Evolutionary conservation across 1,140 invertebrate species (phyloP), one percentile per base, ranked within the genome.

Genomic region (Tachypleus tridentatus): DNA sequence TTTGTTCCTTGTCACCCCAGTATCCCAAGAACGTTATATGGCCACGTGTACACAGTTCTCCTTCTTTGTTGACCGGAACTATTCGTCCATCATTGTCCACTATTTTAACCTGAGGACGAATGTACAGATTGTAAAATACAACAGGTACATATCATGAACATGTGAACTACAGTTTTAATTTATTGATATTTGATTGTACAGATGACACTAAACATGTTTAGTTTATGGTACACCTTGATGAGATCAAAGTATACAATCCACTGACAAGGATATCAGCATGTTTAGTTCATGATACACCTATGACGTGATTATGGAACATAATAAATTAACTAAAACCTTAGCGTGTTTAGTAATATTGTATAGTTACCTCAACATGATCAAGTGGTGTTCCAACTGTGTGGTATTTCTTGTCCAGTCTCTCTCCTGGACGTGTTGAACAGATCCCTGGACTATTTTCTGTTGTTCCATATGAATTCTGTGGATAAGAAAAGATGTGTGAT

Each of bases 11-110:
- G 72, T 97, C 91, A 4, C 82, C 79, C 85, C 86, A 95, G 75
- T 98, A 98, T 11, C 84, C 82, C 56, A 87, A 73, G 89, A 97
- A 96, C 4, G 79, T 84, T 49, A 73, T 74, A 74, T 94, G 96
- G 0, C 91, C 90, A 61, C 92, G 81, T 0, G 89, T 80, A 72
- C 85, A 87, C 3, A 97, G 75, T 76, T 98, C 94, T 0, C 95
- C 95, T 0, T 84, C 76, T 48, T 78, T 79, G 3, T 87, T 91
- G 51, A 87, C 81, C 0, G 88, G 86, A 4, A 96, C 87, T 3
- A 84, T 78, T 0, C 80, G 70, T 0, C 86, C 88, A 6, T 87
- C 74, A 0, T 78, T 75, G 74, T 96, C 85, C 6, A 95, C 82
- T 4, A 93, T 79, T 79, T 88, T 85, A 3, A 78, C 77, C 81